These are phyloP conservation scores for Montipora foliosa DNA, from an alignment of 64 coral and sea anemone genomes.

Conservation along the genomic window DNA sequence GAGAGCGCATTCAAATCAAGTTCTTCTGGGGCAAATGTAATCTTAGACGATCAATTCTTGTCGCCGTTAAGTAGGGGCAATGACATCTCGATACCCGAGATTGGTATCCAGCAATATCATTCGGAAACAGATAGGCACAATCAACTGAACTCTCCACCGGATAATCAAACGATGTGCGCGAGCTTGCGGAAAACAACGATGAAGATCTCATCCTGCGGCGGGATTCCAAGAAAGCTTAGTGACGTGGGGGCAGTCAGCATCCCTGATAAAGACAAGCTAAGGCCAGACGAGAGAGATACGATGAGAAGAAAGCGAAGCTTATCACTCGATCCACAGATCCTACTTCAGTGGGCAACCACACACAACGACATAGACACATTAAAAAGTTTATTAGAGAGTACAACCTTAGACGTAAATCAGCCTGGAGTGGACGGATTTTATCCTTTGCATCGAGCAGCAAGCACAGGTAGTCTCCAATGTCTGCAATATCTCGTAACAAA, in stretches of 20 bases:
- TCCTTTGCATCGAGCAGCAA: conserved; percentile 83
- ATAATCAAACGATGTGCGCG: neutral
- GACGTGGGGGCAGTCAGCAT: neutral
- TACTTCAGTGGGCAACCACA: conserved; percentile 80
- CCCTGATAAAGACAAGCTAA: neutral
- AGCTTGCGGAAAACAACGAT: neutral
- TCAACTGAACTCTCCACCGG: neutral
- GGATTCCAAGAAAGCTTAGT: neutral
- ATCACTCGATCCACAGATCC: conserved; percentile 77
- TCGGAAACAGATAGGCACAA: neutral
- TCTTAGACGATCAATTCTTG: neutral
- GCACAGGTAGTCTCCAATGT: conserved; percentile 80
- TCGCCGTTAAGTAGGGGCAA: neutral
- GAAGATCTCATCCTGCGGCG: neutral
- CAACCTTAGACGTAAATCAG: conserved; percentile 64
- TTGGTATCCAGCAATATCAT: neutral
- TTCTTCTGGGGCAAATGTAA: neutral
- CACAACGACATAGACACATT: conserved; percentile 82
- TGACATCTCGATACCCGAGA: neutral
- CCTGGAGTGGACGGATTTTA: conserved; percentile 79
- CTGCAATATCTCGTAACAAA: conserved; percentile 72
- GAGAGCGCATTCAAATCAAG: neutral
- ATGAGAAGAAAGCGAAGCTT: conserved; percentile 67
- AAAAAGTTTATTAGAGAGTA: conserved; percentile 59
- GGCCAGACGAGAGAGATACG: neutral